Conservation (phyloP, 2,113 vertebrate genomes). For the Piaya cayana region DNA sequence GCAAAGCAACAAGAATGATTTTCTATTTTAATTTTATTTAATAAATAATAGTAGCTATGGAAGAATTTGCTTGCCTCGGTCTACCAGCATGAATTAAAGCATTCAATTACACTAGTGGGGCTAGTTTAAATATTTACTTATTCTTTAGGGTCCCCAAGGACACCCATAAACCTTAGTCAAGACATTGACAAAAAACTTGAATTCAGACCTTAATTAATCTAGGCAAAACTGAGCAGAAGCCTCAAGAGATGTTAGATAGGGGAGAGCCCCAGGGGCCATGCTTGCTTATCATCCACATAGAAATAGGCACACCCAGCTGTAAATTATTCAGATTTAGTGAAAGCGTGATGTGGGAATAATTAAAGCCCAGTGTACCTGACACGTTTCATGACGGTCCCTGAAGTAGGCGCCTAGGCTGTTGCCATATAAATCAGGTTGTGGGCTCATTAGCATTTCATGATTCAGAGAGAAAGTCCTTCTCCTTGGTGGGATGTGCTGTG, state of each 20-base stretch:
- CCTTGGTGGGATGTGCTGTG: not conserved
- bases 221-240: not conserved
- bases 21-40: not conserved
- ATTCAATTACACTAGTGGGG: conserved; percentile 34
- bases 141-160: conserved; percentile 28
- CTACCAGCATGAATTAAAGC: conserved; percentile 3
- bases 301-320: not conserved
- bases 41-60: not conserved
- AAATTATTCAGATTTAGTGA: not conserved
- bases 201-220: conserved; percentile 18
- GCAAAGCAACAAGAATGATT: not conserved
- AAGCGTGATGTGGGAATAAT: not conserved
- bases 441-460: not conserved
- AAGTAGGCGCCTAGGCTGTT: not conserved
- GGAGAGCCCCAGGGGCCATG: not conserved
- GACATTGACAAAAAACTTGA: conserved; percentile 13
- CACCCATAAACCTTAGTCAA: conserved; percentile 9
- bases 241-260: rapidly evolving
- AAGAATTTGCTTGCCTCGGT: not conserved
- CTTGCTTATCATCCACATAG: not conserved
- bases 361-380: not conserved
- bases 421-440: not conserved
- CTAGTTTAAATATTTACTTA: conserved; percentile 57
- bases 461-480: not conserved
- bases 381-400: not conserved